These are phyloP conservation scores for Columba janthina DNA, from an alignment of 2,113 vertebrate genomes.

Conservation along the genomic window DNA sequence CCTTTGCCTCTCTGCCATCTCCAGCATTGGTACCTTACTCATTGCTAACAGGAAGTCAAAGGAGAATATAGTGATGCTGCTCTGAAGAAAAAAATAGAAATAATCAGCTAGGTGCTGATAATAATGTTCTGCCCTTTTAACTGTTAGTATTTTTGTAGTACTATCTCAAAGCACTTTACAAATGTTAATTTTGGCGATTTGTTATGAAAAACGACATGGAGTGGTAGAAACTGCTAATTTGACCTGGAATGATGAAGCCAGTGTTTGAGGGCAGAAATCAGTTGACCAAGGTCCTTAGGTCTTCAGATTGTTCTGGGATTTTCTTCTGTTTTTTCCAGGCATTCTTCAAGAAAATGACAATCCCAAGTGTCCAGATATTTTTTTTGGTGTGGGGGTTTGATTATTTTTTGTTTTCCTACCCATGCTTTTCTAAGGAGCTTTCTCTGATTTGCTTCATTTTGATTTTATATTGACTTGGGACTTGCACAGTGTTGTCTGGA, in stretches of 20 bases:
- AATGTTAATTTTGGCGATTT: background rate
- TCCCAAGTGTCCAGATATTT: background rate
- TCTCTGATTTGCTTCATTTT: conserved; percentile 36
- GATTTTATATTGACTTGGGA: background rate
- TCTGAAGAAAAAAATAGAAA: background rate
- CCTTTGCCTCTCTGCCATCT: background rate
- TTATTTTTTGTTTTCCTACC: background rate
- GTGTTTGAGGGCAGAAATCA: background rate
- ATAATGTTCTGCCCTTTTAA: background rate
- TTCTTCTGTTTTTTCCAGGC: conserved; percentile 1
- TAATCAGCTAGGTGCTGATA: background rate
- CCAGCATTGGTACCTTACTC: background rate
- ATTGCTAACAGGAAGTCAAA: background rate
- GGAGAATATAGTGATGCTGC: background rate
- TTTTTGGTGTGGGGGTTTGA: background rate
- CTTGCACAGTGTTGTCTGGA: background rate
- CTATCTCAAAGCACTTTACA: conserved; percentile 63
- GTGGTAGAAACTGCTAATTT: background rate
- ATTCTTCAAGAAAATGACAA: background rate
- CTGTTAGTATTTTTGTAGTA: background rate
- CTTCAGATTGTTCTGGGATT: background rate
- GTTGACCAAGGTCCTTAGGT: background rate
- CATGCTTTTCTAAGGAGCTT: conserved; percentile 37
- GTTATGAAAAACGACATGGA: background rate
- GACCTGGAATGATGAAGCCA: background rate